phyloP scores from a whole-genome alignment of 2,797 vertebrate genomes.

The Gallinago solitaria region DNA sequence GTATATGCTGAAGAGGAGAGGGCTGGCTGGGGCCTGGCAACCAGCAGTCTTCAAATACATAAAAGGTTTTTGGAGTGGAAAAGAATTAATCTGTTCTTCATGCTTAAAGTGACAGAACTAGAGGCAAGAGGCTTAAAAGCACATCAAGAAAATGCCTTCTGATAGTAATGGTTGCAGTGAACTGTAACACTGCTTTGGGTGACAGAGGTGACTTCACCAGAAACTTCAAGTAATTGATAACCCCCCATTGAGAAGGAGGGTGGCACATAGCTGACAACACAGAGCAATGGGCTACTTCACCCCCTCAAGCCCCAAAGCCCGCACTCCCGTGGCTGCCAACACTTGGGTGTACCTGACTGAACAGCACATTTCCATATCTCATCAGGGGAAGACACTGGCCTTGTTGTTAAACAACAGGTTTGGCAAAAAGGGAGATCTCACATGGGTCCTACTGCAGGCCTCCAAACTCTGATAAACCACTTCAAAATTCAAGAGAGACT shows the following conservation, averaged over 20 bases:
- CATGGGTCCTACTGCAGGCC: rapidly evolving
- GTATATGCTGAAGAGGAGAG: not conserved
- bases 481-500: not conserved
- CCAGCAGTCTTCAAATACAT: not conserved
- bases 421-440: not conserved
- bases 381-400: not conserved
- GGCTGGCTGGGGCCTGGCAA: not conserved
- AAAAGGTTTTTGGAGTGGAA: not conserved
- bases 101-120: not conserved
- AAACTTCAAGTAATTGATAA: not conserved
- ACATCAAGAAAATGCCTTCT: not conserved
- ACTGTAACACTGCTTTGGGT: not conserved
- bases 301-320: not conserved
- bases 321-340: rapidly evolving
- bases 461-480: not conserved
- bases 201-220: not conserved
- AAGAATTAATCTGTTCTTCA: not conserved
- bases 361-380: rapidly evolving
- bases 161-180: not conserved
- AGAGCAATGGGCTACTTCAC: not conserved
- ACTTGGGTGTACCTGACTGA: not conserved
- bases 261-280: rapidly evolving
- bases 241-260: rapidly evolving
- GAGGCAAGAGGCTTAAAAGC: not conserved
- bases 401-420: not conserved